phyloP scores from a whole-genome alignment of 2,888 invertebrate species.

The Mesoligia furuncula region DNA sequence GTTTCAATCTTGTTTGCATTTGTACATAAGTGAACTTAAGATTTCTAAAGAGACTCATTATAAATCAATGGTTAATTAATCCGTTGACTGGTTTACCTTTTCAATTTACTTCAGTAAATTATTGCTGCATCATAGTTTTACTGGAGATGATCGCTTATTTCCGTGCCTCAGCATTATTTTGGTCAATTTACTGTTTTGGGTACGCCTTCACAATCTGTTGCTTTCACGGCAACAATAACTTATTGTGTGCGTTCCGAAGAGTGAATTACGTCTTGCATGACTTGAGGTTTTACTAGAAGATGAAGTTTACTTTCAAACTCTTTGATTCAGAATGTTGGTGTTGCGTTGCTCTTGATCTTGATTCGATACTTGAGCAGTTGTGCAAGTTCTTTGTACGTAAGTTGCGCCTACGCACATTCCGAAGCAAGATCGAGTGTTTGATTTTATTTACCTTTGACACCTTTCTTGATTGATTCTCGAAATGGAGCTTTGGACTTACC shows the following conservation, averaged over 20 bases:
- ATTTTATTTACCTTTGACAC: slow-evolving; percentile 72
- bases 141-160: slow-evolving; percentile 41
- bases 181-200: slow-evolving; percentile 43
- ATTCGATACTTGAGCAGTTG: slow-evolving; percentile 62
- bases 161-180: slow-evolving; percentile 51
- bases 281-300: slow-evolving; percentile 57
- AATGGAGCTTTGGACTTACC: slow-evolving; percentile 70
- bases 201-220: slow-evolving; percentile 47
- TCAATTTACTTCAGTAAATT: slow-evolving; percentile 38
- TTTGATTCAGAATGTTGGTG: slow-evolving; percentile 53
- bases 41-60: slow-evolving; percentile 19
- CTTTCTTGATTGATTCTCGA: slow-evolving; percentile 49
- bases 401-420: slow-evolving; percentile 76
- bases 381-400: slow-evolving; percentile 64
- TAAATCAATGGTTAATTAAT: slow-evolving; percentile 15
- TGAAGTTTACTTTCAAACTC: slow-evolving; percentile 64
- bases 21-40: slow-evolving; percentile 11
- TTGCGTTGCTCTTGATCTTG: slow-evolving; percentile 67
- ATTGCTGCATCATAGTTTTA: slow-evolving; percentile 38
- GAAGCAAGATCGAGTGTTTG: slow-evolving; percentile 50
- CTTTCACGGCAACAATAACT: slow-evolving; percentile 54
- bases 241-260: slow-evolving; percentile 57
- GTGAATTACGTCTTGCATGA: slow-evolving; percentile 56
- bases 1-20: slow-evolving; percentile 31
- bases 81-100: slow-evolving; percentile 14